Base-by-base conservation (phyloP, 2,888 invertebrate species). In the Caenorhabditis drosophilae region DNA sequence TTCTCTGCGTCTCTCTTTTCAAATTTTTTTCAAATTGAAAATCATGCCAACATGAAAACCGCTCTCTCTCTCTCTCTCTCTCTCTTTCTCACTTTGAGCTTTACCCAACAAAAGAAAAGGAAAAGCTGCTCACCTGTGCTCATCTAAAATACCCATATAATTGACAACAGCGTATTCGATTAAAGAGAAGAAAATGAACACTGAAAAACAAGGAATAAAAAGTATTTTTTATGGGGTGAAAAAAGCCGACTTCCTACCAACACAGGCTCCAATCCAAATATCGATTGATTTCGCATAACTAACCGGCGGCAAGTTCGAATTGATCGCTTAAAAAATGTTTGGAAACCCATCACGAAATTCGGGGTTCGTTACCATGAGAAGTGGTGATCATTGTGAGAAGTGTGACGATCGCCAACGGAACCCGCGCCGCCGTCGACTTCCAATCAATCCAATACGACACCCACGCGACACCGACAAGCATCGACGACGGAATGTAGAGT, bases 331-430 rank as follows among this genome's bases (percentile, higher is more conserved):
- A 68, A 57, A 45, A 22, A n/a, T n/a, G n/a, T n/a, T n/a, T n/a
- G n/a, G n/a, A n/a, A n/a, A n/a, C n/a, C n/a, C n/a, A n/a, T n/a
- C n/a, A n/a, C n/a, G n/a, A n/a, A n/a, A n/a, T n/a, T n/a, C n/a
- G n/a, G n/a, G n/a, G n/a, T n/a, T n/a, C n/a, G n/a, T n/a, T n/a
- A 79, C 79, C 81, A 54, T 83, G 83, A 20, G 79, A 79, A 26
- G 79, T 80, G 41, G 82, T 80, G 56, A 83, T 83, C 81, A 83
- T 83, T 18, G 83, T 80, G 23, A 83, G 71, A 9, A 82, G 63
- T 1, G 83, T 82, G 48, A 81, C 79, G 49, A 83, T 83, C 23
- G 83, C 81, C 42, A 83, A 66, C 9, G 83, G 83, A 23, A 83
- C 83, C 46, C 83, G 66, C 2, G 83, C 83, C 1, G 83, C 82